These are phyloP conservation scores for Furnarius figulus DNA, from an alignment of 2,113 vertebrate genomes.

Conservation along the genomic window DNA sequence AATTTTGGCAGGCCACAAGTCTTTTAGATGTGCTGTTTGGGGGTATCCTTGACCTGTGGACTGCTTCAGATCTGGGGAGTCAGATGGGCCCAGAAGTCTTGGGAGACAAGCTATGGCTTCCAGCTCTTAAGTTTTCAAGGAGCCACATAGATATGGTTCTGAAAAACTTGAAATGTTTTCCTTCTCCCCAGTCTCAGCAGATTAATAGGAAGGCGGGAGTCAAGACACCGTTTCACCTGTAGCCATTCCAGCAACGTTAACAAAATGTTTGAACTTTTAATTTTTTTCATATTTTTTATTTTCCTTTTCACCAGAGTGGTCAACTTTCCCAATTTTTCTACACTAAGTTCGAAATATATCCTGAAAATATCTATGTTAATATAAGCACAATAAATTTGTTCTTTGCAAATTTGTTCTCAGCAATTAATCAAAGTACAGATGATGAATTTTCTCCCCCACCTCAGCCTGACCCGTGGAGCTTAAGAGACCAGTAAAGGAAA, in stretches of 20 bases:
- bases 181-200: background rate
- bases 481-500: background rate
- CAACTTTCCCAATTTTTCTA: background rate
- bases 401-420: no score
- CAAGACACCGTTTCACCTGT: background rate
- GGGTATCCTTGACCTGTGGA: background rate
- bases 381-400: background rate
- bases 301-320: background rate
- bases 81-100: background rate
- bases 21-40: background rate
- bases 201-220: background rate
- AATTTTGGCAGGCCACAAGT: background rate
- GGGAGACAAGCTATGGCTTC: background rate
- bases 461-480: background rate
- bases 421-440: background rate
- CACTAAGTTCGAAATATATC: background rate
- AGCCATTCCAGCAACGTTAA: background rate
- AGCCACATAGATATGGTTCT: background rate
- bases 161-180: background rate
- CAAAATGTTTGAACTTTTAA: background rate
- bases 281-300: background rate
- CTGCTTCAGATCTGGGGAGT: background rate
- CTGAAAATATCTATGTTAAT: background rate
- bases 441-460: background rate
- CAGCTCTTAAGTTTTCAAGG: background rate